Evolutionary conservation across 2,888 invertebrate genomes (phyloP).

Genomic region (Drosophila rubida): DNA sequence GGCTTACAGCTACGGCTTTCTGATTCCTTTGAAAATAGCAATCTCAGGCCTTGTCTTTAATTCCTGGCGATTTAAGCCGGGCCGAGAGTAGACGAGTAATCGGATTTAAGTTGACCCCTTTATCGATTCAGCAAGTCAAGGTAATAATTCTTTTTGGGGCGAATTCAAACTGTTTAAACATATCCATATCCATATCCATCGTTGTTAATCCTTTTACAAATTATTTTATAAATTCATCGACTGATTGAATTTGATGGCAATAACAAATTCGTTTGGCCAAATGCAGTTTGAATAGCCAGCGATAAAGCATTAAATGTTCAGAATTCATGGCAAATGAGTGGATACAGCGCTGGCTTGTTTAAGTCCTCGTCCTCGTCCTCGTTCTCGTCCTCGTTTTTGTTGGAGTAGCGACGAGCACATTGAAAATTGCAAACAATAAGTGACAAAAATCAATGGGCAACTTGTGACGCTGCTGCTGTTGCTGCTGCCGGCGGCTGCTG

Average conservation of each 20-base stretch:
- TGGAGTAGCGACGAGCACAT: conserved; percentile 17
- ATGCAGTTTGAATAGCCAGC: conserved; percentile 18
- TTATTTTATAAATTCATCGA: neutral
- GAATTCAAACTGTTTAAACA: neutral
- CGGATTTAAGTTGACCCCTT: neutral
- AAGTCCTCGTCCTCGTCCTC: neutral
- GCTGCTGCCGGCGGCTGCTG: conserved; percentile 51
- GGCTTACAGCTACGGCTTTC: neutral
- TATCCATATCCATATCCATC: neutral
- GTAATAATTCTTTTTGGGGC: neutral
- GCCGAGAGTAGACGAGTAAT: neutral
- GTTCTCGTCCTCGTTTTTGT: neutral
- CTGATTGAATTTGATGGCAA: neutral
- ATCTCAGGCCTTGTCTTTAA: neutral
- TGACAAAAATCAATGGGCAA: conserved; percentile 70
- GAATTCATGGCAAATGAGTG: neutral
- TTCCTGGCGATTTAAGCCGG: neutral
- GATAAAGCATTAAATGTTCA: conserved; percentile 42
- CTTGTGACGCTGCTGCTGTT: conserved; percentile 49
- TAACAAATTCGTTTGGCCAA: neutral
- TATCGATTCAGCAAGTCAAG: neutral
- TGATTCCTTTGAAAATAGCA: neutral
- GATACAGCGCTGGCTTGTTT: neutral
- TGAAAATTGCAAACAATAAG: conserved; percentile 56
- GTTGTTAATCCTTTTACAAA: neutral